Conservation (phyloP, 2,113 vertebrate genomes). For the Orientallactaga bullata region DNA sequence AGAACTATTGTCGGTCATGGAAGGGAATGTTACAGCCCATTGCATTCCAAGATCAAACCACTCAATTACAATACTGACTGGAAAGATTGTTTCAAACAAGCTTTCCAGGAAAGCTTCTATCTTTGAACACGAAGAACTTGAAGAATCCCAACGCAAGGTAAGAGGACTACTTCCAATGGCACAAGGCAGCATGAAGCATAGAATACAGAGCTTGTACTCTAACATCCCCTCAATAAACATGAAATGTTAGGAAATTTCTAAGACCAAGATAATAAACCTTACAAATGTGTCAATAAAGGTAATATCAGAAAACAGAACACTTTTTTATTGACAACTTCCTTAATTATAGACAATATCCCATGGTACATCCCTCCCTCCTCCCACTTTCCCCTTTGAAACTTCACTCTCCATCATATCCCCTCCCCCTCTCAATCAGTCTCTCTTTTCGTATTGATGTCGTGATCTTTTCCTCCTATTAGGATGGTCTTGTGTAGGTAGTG, state of each 20-base stretch:
- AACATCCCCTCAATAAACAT: background rate
- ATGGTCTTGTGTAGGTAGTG: too few relatives aligned
- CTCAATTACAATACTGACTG: background rate
- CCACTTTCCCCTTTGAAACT: too few relatives aligned
- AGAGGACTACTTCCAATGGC: background rate
- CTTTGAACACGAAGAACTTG: background rate
- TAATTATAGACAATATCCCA: too few relatives aligned
- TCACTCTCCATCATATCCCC: too few relatives aligned
- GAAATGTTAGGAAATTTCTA: background rate
- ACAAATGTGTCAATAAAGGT: background rate
- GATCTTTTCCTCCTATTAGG: too few relatives aligned
- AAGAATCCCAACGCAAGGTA: background rate
- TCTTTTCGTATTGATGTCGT: too few relatives aligned
- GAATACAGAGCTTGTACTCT: background rate
- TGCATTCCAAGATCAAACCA: background rate
- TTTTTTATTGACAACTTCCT: too few relatives aligned
- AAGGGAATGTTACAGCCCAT: background rate
- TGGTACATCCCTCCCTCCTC: too few relatives aligned
- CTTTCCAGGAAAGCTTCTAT: background rate
- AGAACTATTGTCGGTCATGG: background rate
- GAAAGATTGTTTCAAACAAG: background rate
- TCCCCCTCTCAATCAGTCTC: too few relatives aligned
- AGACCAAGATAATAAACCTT: background rate
- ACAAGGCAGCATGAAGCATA: background rate
- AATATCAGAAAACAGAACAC: background rate